These are phyloP conservation scores for Condylura cristata DNA, from an alignment of 2,113 vertebrate species.

Conservation along the genomic window DNA sequence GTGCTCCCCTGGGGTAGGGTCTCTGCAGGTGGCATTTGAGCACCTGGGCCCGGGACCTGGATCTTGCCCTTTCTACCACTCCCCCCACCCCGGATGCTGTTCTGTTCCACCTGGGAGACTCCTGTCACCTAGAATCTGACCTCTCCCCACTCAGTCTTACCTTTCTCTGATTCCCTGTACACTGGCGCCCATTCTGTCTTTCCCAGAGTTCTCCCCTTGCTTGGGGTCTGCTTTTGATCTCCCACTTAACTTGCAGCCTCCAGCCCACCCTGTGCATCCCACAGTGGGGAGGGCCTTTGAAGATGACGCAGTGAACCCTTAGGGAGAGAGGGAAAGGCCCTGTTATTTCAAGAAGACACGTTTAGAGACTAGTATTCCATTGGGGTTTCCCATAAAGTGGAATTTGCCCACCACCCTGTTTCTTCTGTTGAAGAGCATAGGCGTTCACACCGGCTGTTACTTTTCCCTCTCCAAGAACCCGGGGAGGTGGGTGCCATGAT, in stretches of 20 bases:
- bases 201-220: background rate
- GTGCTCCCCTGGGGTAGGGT: background rate
- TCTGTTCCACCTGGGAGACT: background rate
- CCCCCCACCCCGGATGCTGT: too few relatives aligned
- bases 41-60: accelerated
- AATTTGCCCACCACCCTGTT: background rate
- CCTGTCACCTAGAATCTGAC: background rate
- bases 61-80: background rate
- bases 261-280: background rate
- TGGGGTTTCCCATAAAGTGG: background rate
- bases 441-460: background rate
- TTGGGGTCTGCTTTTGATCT: background rate
- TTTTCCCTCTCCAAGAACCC: background rate
- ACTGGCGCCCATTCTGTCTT: too few relatives aligned
- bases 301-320: background rate
- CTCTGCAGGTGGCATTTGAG: background rate
- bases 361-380: background rate
- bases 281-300: accelerated
- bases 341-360: background rate
- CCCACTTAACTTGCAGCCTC: background rate
- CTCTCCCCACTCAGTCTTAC: background rate
- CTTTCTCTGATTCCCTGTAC: too few relatives aligned
- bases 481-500: background rate
- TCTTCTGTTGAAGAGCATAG: background rate
- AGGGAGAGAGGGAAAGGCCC: background rate